Evolutionary conservation across 2,888 invertebrate genomes (phyloP), one percentile per base, ranked within the genome.

Genomic region (Tromatobia lineatoria): DNA sequence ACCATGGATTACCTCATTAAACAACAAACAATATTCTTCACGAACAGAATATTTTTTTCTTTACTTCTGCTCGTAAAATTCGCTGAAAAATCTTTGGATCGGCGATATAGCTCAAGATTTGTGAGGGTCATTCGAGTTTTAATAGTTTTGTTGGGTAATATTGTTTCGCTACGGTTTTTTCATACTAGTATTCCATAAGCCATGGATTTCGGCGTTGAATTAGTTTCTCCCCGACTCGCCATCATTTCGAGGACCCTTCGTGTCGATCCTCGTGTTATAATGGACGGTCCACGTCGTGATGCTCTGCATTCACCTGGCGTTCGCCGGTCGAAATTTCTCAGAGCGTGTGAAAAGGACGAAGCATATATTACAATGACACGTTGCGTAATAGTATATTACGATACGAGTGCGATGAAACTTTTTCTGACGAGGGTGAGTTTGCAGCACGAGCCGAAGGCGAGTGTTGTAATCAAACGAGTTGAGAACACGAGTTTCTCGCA

Each of bases 341-440:
- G 71, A 80, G 76, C 83, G 83, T 82, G 82, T 80, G 86, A 83
- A 85, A 85, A 64, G 71, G 67, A 77, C 42, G 45, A 61, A 67
- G 71, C 50, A 54, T 79, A 54, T 76, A 82, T 82, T 85, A 78
- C 70, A 85, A 82, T 80, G 66, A 86, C 86, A 87, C n/a, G n/a
- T n/a, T n/a, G n/a, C n/a, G n/a, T n/a, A n/a, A n/a, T n/a, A n/a
- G n/a, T n/a, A n/a, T n/a, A n/a, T n/a, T n/a, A n/a, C n/a, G n/a
- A n/a, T n/a, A n/a, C n/a, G n/a, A n/a, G n/a, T n/a, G n/a, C n/a
- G n/a, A n/a, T n/a, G n/a, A n/a, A n/a, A n/a, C n/a, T n/a, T n/a
- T n/a, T n/a, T n/a, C n/a, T n/a, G n/a, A n/a, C n/a, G n/a, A n/a
- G n/a, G n/a, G n/a, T n/a, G n/a, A n/a, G n/a, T n/a, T n/a, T n/a